Evolutionary conservation across 2,797 vertebrate species (phyloP), one percentile per base, ranked within the genome.

Genomic region (Dicrostonyx torquatus): DNA sequence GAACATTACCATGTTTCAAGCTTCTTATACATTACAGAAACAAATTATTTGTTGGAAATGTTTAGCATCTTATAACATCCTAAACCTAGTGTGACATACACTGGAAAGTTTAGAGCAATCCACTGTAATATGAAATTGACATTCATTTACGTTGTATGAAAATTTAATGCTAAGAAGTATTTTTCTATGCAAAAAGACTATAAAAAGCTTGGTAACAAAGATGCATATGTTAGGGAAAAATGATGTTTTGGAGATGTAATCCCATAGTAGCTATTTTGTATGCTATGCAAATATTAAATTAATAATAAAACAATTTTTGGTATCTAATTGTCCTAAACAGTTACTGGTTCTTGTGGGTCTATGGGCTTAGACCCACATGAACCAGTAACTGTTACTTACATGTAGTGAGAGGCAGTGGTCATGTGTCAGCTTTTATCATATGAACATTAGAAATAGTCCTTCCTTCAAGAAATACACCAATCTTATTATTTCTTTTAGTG

Each of bases 221-320:
- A 85, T 53, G 17, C 14, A 45, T 91, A 84, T 64, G 45, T 96
- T 90, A 93, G 48, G 43, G 84, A 90, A 95, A 18, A 34, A 68
- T 8, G 15, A 58, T 91, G 48, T 89, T 89, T 89, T 86, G 37
- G 37, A 94, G n/a, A 26, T 62, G 12, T 45, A 82, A 58, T 75
- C 18, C 50, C 58, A 12, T 37, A 79, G 62, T 22, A 94, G 66
- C 55, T 58, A 79, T 91, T 91, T 43, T 90, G 64, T 87, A 73
- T n/a, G 76, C 83, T 72, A 80, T 91, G 66, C 40, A 90, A 64
- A n/a, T 40, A 91, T 86, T 87, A 76, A 89, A 31, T 85, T 84
- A 96, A 84, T 22, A 89, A 60, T 88, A 96, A 88, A 96, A 75
- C 11, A 90, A 40, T 40, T 94, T 94, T 91, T 93, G 34, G 77